A percentile compares a stretch with the other conserved stretches of the same genome.
phyloP scores from a whole-genome alignment of 2,888 invertebrate species.

The Ceriagrion tenellum region DNA sequence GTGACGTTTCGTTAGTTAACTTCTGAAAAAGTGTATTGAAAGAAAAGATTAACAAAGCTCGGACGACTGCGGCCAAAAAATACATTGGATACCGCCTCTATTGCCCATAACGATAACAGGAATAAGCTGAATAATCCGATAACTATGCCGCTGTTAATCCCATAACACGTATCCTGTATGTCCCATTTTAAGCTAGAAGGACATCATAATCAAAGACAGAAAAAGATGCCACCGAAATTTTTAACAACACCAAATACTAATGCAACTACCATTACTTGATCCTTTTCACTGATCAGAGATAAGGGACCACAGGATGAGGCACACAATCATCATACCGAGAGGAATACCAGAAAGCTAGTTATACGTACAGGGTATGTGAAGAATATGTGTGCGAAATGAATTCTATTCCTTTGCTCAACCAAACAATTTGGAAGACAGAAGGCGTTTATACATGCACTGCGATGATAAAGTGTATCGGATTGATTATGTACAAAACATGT shows the following conservation, averaged over 20 bases:
- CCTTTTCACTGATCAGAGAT: neutral
- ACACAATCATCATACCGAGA: neutral
- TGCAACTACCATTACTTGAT: neutral
- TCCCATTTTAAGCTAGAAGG: neutral
- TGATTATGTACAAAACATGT: constrained; percentile 61
- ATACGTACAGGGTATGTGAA: constrained; percentile 53
- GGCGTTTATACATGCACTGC: constrained; percentile 47
- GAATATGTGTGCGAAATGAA: constrained; percentile 5
- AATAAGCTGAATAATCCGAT: neutral
- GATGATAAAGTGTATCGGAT: constrained; percentile 41
- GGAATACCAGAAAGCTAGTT: constrained; percentile 37
- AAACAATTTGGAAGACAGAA: constrained; percentile 34
- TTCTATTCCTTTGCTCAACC: constrained; percentile 52
- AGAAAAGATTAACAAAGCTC: no score
- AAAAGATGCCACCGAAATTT: neutral
- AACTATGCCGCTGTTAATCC: neutral
- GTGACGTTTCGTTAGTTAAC: no score
- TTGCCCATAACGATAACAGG: neutral
- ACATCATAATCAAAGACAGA: neutral
- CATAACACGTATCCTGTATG: neutral
- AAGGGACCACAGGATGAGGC: neutral
- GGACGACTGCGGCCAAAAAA: neutral
- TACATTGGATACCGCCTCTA: neutral
- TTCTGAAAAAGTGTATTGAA: no score
- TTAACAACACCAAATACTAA: neutral